A percentile compares a stretch with the other conserved stretches of the same genome.
phyloP scores from a whole-genome alignment of 2,888 invertebrate genomes.

The Nomada ruficornis region DNA sequence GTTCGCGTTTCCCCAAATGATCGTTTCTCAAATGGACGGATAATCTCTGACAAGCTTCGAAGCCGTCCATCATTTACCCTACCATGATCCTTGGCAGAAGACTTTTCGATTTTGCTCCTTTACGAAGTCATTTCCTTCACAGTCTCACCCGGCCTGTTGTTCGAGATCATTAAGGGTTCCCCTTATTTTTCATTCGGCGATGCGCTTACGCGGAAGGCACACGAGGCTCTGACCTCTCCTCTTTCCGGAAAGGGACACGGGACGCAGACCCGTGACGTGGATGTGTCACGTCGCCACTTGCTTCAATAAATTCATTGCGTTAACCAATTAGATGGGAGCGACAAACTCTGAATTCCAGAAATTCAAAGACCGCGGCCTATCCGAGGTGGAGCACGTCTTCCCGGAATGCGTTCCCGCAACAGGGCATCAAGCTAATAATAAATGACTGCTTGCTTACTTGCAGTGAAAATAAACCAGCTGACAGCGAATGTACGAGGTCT shows the following conservation, averaged over 20 bases:
- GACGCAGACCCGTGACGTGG: background rate
- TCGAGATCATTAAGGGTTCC: background rate
- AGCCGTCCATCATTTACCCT: background rate
- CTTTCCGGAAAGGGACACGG: slow-evolving; percentile 17
- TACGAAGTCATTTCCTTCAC: background rate
- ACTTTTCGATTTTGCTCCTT: background rate
- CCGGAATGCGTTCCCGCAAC: slow-evolving; percentile 76
- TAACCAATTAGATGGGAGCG: slow-evolving; percentile 78
- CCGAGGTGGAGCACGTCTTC: slow-evolving; percentile 65
- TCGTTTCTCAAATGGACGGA: background rate
- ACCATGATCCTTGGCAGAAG: background rate
- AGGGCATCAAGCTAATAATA: slow-evolving; percentile 79
- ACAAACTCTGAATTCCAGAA: slow-evolving; percentile 79
- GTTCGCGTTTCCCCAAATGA: background rate
- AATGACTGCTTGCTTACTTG: slow-evolving; percentile 53
- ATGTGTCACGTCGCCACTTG: slow-evolving; percentile 61
- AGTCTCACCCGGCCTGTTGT: background rate
- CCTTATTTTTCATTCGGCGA: background rate
- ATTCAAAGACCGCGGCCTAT: slow-evolving; percentile 64
- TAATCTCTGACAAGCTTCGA: background rate
- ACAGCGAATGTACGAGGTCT: slow-evolving; percentile 62
- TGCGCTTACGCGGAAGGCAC: slow-evolving; percentile 46
- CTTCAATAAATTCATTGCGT: slow-evolving; percentile 77
- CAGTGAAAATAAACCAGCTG: slow-evolving; percentile 69
- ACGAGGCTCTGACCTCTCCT: slow-evolving; percentile 23